Percentiles rank a stretch among this genome's conserved stretches.
Conservation (phyloP, 2,797 vertebrate genomes). For the Knipowitschia caucasica region DNA sequence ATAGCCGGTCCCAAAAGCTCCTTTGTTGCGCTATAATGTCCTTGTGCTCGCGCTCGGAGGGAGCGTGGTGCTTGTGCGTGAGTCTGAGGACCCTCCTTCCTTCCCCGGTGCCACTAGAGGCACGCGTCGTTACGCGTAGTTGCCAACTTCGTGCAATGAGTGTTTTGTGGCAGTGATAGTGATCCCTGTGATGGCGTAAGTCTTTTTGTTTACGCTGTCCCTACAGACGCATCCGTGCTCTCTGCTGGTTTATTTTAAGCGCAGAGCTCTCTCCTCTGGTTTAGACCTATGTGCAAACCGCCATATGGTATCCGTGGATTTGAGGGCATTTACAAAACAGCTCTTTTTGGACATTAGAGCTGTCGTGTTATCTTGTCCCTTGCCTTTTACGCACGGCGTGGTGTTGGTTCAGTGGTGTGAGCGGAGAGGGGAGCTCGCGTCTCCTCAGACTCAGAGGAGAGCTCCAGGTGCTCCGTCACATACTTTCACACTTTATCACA, state of each 20-base stretch:
- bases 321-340: constrained; percentile 69
- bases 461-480: constrained; percentile 11
- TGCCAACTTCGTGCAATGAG: constrained; percentile 61
- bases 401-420: constrained; percentile 5
- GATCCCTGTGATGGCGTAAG: constrained; percentile 16
- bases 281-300: constrained; percentile 36
- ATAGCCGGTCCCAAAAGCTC: constrained; percentile 19
- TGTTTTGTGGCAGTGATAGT: constrained; percentile 44
- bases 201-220: not conserved
- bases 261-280: not conserved
- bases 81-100: constrained; percentile 57
- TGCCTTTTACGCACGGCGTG: constrained; percentile 40
- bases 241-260: not conserved
- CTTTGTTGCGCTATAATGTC: constrained; percentile 22
- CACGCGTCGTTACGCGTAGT: constrained; percentile 64
- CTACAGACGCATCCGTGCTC: not conserved
- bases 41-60: constrained; percentile 27
- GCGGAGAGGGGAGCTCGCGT: constrained; percentile 13
- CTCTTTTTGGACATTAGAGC: constrained; percentile 55
- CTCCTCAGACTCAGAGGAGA: constrained; percentile 32
- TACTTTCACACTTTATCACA: constrained; percentile 24
- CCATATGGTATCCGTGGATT: constrained; percentile 45
- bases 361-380: constrained; percentile 69
- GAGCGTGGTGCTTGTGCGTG: constrained; percentile 45
- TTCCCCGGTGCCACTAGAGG: constrained; percentile 63